Conservation (phyloP, 2,888 invertebrate species). For the Tuberolachnus salignus region DNA sequence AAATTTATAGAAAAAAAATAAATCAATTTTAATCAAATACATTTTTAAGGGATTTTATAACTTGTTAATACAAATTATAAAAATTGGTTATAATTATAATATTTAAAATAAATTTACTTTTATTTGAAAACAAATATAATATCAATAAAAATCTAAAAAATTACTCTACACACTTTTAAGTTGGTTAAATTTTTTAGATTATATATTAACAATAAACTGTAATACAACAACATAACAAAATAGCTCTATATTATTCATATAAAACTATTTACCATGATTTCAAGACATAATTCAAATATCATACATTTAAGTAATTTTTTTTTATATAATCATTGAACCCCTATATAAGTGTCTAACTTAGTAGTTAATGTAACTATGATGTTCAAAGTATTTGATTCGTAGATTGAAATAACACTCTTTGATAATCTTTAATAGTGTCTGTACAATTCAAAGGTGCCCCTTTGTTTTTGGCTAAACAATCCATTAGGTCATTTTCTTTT, state of each 20-base stretch:
- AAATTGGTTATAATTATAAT: background rate
- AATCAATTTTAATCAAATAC: too few relatives aligned
- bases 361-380: slow-evolving; percentile 17
- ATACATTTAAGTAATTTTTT: slow-evolving; percentile 22
- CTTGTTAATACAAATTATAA: background rate
- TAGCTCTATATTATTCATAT: slow-evolving; percentile 47
- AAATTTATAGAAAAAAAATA: too few relatives aligned
- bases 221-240: slow-evolving; percentile 45
- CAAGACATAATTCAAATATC: slow-evolving; percentile 31
- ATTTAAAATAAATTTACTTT: background rate
- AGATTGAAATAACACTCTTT: slow-evolving; percentile 47
- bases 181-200: background rate
- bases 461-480: slow-evolving; percentile 40
- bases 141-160: background rate
- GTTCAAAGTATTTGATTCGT: slow-evolving; percentile 26
- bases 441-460: slow-evolving; percentile 31
- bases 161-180: background rate
- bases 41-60: background rate
- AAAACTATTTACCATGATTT: slow-evolving; percentile 44
- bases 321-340: slow-evolving; percentile 25
- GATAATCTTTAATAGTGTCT: slow-evolving; percentile 36
- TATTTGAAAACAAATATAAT: background rate
- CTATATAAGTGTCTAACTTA: slow-evolving; percentile 39
- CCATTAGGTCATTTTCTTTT: slow-evolving; percentile 41
- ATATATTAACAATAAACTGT: background rate